phyloP scores from a whole-genome alignment of 1,140 invertebrate species.

The Hyphantria cunea region DNA sequence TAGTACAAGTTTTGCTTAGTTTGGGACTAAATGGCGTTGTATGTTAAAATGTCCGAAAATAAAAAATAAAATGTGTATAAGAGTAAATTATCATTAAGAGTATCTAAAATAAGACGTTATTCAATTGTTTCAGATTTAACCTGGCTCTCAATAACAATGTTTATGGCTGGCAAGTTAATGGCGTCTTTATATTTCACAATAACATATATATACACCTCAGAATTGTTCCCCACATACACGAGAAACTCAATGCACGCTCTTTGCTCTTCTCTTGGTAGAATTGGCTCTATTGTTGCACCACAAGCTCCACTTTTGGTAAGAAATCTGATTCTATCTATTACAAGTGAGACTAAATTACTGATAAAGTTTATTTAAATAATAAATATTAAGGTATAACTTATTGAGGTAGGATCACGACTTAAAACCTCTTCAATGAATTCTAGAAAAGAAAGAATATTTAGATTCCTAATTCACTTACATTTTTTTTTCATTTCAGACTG shows the following conservation, averaged over 20 bases:
- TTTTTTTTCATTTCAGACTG: slow-evolving; percentile 43
- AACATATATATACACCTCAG: slow-evolving; percentile 86
- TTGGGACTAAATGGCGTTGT: no score
- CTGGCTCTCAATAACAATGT: slow-evolving; percentile 56
- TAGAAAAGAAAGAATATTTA: no score
- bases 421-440: no score
- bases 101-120: no score
- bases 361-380: no score
- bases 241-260: slow-evolving; percentile 85
- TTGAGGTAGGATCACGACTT: no score
- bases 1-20: no score
- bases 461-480: neutral
- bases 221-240: slow-evolving; percentile 87
- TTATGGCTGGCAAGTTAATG: slow-evolving; percentile 84
- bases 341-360: neutral
- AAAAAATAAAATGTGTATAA: no score
- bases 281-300: slow-evolving; percentile 85
- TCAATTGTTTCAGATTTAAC: slow-evolving; percentile 44
- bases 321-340: neutral
- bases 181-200: slow-evolving; percentile 83
- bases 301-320: slow-evolving; percentile 82
- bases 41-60: no score
- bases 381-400: no score
- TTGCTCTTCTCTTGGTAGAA: slow-evolving; percentile 86
- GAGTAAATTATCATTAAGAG: no score